Base-by-base conservation (phyloP, 64 coral and sea anemone genomes). In the Montipora foliosa region DNA sequence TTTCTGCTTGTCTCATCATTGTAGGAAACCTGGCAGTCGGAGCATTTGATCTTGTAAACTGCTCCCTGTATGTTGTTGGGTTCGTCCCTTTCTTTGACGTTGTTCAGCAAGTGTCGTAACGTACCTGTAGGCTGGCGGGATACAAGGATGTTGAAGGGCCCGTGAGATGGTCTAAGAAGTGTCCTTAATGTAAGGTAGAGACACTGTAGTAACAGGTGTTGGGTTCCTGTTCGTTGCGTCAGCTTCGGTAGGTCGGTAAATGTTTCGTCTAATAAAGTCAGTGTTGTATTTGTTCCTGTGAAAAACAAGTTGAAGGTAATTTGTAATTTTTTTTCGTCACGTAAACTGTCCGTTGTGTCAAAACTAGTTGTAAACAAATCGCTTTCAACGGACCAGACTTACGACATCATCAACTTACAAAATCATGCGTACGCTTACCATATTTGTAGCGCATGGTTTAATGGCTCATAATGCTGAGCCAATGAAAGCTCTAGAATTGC, bases 151-250 rank as follows among this genome's bases (percentile, higher is more conserved):
- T 79, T 79, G 77, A 4, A 79, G 61, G 61, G 61, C 61, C 73
- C 25, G 5, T 44, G 24, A 13, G 20, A 44, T 83, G 52, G n/a
- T 62, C 11, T 83, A 20, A 62, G 61, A 29, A 29, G 1, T 29
- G 29, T 1, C 29, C 29, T 29, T 29, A 29, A 29, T 29, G 29
- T 29, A 29, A 87, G 46, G 61, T 87, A 87, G 74, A 24, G 85
- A 75, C 67, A 55, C 85, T 88, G 68, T 88, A 74, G 69, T 75
- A 68, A 74, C 67, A 74, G 44, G 44, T 74, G 85, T 88, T 2
- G 45, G 45, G 46, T 88, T 88, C 49, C 19, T 29, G 85, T 88
- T 75, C 4, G 67, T 88, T 50, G 25, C 46, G 67, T 66, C 74
- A 52, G 68, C 17, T 50, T 88, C 85, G 55, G 85, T 58, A 74